Evolutionary conservation across 2,797 vertebrate genomes (phyloP), one percentile per base, ranked within the genome.

Genomic region (Petrocephalus schoutedeni): DNA sequence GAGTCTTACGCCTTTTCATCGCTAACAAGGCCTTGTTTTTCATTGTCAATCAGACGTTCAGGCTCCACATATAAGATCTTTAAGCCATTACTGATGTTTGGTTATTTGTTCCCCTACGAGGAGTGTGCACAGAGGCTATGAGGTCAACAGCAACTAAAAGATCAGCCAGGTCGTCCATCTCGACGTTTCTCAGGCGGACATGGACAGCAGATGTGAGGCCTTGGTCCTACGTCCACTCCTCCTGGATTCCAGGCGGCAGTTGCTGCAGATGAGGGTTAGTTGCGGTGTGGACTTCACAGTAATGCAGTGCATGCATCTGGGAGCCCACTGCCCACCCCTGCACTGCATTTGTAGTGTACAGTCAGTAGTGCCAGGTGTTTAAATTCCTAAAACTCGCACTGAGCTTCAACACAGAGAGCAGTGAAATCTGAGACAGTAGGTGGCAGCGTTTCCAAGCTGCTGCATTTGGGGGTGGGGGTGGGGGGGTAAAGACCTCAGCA

Each of bases 401-500:
- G 16, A 36, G 19, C 14, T 36, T 59, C 12, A 58, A 4, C 19
- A 32, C 32, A 23, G n/a, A 3, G 56, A 32, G 1, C 12, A 41
- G 14, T 10, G 64, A 57, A 14, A n/a, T 58, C 8, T 28, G 56
- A 41, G 28, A 84, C 61, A 86, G 83, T 86, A 86, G 61, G 83
- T 86, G 83, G 87, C 87, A 85, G 83, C 19, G 53, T 88, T 88
- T 64, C 54, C 59, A 74, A 85, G 51, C 58, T 67, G 58, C 83
- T 57, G 51, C 74, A n/a, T 14, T 32, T 0, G 2, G 51, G 82
- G 54, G 21, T 51, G 64, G 45, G 16, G 58, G 9, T 3, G 16
- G 80, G 14, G 93, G 12, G 51, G 45, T 51, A 16, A 4, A 54
- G 1, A 53, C 49, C 45, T 84, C 80, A 0, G 2, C 51, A 54